These are phyloP conservation scores for Zonotrichia albicollis DNA, from an alignment of 2,797 vertebrate genomes.

Conservation along the genomic window DNA sequence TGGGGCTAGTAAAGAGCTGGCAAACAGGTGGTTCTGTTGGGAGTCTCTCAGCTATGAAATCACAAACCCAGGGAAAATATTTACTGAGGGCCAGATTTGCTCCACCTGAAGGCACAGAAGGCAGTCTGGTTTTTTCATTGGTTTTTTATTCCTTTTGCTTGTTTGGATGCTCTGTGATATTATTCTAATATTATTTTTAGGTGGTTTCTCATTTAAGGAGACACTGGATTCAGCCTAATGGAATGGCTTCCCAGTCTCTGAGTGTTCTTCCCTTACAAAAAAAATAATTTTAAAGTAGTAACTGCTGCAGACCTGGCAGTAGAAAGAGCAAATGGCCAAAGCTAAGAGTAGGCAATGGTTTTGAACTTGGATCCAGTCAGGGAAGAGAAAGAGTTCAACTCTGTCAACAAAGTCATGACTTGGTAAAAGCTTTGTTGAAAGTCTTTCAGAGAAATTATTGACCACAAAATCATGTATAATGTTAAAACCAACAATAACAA, in stretches of 20 bases:
- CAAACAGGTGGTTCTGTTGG: slow-evolving; percentile 2
- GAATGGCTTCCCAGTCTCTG: background rate
- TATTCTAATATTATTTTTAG: slow-evolving; percentile 8
- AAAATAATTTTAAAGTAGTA: background rate
- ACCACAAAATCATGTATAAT: background rate
- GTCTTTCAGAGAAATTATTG: background rate
- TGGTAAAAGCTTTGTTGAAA: background rate
- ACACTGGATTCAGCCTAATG: background rate
- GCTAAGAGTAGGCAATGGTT: background rate
- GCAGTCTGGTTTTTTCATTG: slow-evolving; percentile 11
- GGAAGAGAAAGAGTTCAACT: background rate
- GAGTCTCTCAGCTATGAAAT: background rate
- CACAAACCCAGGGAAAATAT: background rate
- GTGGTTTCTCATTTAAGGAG: background rate
- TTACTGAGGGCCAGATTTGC: slow-evolving; percentile 9
- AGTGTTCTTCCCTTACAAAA: background rate
- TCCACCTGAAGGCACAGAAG: slow-evolving; percentile 37
- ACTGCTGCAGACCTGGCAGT: background rate
- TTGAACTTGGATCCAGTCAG: background rate
- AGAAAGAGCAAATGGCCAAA: background rate
- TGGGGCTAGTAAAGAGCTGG: background rate
- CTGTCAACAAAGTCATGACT: background rate
- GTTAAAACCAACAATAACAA: background rate
- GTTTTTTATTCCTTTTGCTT: slow-evolving; percentile 9
- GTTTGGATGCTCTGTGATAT: slow-evolving; percentile 35